Percentiles rank a stretch among this genome's conserved stretches.
phyloP scores from a whole-genome alignment of 2,797 vertebrate species.

The Spatula clypeata region DNA sequence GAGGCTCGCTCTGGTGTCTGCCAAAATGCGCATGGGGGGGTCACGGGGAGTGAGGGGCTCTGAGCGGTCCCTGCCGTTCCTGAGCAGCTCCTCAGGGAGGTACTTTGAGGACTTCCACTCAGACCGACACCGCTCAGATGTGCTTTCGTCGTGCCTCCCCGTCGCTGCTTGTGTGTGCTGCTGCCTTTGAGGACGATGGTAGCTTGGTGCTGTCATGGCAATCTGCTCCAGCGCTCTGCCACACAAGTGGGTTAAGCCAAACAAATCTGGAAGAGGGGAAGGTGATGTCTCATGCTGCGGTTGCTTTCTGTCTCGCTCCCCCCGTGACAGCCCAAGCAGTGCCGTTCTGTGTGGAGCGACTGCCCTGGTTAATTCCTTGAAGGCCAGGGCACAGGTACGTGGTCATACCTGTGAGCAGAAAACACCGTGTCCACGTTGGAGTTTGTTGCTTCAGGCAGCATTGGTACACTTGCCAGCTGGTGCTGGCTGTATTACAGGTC shows the following conservation, averaged over 20 bases:
- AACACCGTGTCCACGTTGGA: rapidly evolving
- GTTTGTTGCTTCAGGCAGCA: not conserved
- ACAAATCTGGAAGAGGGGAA: rapidly evolving
- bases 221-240: rapidly evolving
- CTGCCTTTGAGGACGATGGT: not conserved
- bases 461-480: rapidly evolving
- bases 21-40: rapidly evolving
- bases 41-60: not conserved
- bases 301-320: not conserved
- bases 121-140: rapidly evolving
- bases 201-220: rapidly evolving
- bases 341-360: not conserved
- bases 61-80: rapidly evolving
- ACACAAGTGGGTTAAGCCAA: too few relatives aligned
- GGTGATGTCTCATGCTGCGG: rapidly evolving
- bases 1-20: too few relatives aligned
- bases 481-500: rapidly evolving
- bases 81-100: rapidly evolving
- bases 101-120: not conserved
- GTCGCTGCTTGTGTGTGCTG: rapidly evolving
- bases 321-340: not conserved
- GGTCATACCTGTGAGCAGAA: not conserved
- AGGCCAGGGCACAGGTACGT: rapidly evolving
- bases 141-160: rapidly evolving
- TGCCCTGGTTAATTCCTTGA: rapidly evolving